Conservation (phyloP, 2,113 vertebrate genomes). For the Petaurus breviceps region DNA sequence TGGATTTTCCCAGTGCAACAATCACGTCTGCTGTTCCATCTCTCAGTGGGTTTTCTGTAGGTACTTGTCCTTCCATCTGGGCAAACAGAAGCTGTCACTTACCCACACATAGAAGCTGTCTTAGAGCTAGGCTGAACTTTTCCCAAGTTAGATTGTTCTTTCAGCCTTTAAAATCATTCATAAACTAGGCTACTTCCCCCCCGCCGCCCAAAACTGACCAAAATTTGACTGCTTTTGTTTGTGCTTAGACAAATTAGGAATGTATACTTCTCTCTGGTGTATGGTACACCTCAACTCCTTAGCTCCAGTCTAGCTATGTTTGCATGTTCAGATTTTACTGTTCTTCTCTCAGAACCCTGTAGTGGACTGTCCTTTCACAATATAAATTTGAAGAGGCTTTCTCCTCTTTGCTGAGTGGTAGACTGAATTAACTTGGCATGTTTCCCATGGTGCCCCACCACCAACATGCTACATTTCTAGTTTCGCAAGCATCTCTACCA, state of each 20-base stretch:
- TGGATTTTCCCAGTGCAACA: background rate
- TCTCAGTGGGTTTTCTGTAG: background rate
- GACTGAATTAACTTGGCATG: background rate
- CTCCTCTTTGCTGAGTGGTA: background rate
- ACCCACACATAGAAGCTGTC: background rate
- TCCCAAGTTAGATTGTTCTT: background rate
- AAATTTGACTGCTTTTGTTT: background rate
- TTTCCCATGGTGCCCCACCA: background rate
- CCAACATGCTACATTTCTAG: background rate
- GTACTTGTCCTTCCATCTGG: background rate
- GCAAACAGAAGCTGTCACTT: background rate
- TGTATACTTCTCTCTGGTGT: background rate
- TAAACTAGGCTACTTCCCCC: background rate
- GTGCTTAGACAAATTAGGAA: background rate
- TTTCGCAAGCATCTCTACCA: background rate
- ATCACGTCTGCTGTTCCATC: background rate
- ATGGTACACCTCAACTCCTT: background rate
- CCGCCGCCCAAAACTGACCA: background rate
- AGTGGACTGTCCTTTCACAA: background rate
- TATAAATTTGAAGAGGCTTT: background rate
- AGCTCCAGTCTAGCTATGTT: background rate
- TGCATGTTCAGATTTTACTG: background rate
- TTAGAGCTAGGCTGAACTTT: background rate
- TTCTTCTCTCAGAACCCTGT: background rate
- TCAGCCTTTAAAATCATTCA: background rate